Evolutionary conservation across 1,140 invertebrate genomes (phyloP), one percentile per base, ranked within the genome.

Genomic region (Caligus rogercresseyi): DNA sequence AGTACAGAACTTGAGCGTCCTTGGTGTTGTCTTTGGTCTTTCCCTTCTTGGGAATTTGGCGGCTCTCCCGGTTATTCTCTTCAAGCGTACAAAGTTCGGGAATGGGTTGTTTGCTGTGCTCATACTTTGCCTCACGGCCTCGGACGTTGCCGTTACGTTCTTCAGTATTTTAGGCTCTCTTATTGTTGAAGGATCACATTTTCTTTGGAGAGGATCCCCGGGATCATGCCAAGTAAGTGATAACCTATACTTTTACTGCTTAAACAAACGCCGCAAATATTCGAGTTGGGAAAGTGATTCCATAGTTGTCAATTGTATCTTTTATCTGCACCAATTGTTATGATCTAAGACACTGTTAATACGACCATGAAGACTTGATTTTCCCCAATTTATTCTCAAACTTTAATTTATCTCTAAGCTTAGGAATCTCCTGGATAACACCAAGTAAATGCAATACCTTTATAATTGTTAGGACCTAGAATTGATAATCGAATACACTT

Each of bases 71-170:
- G 54, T 56, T n/a, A 56, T 56, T 3, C 24, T 56, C 11, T 56
- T 56, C 14, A 20, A 25, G 24, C 15, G 54, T n/a, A 56, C 54
- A 18, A 56, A 56, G 24, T 56, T 56, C 24, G 54, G 54, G 19
- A 56, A 56, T 25, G 54, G 54, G 16, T 23, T 56, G 18, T 56
- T 56, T 56, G 54, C 54, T 14, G 54, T 56, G 15, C 54, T 56
- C 18, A 56, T 56, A 21, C 54, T 56, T 2, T 56, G 54, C 20
- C 20, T 56, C 15, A 56, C 54, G 16, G 19, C 24, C 19, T 21
- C 19, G n/a, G 54, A 56, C 20, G 54, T 56, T 18, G 54, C 54
- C 15, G 54, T 56, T n/a, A 56, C 24, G 24, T 56, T 56, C 16
- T 56, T 56, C 24, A 56, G 54, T 56, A 25, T 56, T 56, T 21